Evolutionary conservation across 2,113 vertebrate species (phyloP), one percentile per base, ranked within the genome.

Genomic region (Mormoops blainvillei): DNA sequence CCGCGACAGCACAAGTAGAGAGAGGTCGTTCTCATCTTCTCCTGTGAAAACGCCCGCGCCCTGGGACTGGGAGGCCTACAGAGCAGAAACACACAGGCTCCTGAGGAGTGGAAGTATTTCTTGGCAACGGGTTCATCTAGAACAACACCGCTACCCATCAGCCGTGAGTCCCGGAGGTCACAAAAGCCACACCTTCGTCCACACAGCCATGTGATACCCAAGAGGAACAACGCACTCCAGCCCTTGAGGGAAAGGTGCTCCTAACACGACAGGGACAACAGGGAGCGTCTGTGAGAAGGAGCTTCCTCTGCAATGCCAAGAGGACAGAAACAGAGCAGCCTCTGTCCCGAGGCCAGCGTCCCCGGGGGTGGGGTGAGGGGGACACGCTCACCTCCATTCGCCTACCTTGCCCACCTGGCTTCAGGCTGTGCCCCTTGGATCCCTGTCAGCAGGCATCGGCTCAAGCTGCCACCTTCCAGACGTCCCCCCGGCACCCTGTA

Each of bases 121-220:
- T 94, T 97, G 96, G 85, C 94, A 82, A 50, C 0, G 3, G n/a
- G 26, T 33, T 26, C 12, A 16, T 58, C 96, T 91, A 41, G 33
- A 88, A 82, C 26, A 91, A 81, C 28, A 76, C 5, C 16, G 43
- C 41, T 48, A 28, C 50, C 92, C 90, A 77, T 78, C 74, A 87
- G 10, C 82, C 22, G 56, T 63, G 33, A 50, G 19, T 87, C 82
- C 71, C 73, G 9, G 93, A 94, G 89, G 81, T 88, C 76, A 85
- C 33, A 84, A 76, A 58, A 73, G 43, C 94, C 96, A 97, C 96
- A 65, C 76, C 94, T 94, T 20, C 15, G 54, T 88, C 73, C 94
- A 52, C 70, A 31, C 31, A 28, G 22, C 54, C 31, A 16, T 26
- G 73, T 74, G 48, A 92, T 41, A 58, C 38, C 76, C 31, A 33